These are phyloP conservation scores for Crotalus tigris DNA, from an alignment of 2,113 vertebrate genomes.

Conservation along the genomic window DNA sequence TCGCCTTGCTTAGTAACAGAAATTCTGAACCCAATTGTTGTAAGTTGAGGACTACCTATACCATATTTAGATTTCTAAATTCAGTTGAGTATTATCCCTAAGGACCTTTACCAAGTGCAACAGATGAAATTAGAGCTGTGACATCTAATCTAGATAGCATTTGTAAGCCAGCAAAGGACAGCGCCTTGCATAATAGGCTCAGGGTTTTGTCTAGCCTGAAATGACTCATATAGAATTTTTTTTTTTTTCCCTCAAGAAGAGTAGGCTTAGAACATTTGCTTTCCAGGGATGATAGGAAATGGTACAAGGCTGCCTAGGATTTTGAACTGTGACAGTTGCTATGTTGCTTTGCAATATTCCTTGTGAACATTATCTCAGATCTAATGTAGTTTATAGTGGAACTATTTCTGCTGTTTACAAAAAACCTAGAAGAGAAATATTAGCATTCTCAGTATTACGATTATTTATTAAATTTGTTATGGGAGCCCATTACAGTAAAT, in stretches of 20 bases:
- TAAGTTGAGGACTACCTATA: not conserved
- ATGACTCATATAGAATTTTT: not conserved
- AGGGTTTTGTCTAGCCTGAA: not conserved
- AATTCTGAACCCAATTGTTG: not conserved
- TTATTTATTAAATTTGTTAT: not conserved
- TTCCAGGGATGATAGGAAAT: constrained; percentile 45
- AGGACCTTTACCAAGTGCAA: not conserved
- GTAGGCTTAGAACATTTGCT: constrained; percentile 32
- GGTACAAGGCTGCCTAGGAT: constrained; percentile 30
- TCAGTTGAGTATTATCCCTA: not conserved
- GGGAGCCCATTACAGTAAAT: not conserved
- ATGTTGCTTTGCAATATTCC: constrained; percentile 6
- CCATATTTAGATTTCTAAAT: constrained; percentile 31
- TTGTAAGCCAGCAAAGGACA: constrained; percentile 10
- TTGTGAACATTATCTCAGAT: constrained; percentile 8
- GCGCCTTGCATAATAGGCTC: not conserved
- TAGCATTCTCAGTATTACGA: not conserved
- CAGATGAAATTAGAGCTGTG: not conserved
- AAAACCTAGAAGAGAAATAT: not conserved
- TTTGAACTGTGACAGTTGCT: not conserved
- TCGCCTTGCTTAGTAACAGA: not conserved
- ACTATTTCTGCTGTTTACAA: not conserved
- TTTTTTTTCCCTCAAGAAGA: not conserved
- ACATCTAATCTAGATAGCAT: not conserved
- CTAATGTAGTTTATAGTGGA: not conserved